These are phyloP conservation scores for Ispidina lecontei DNA, from an alignment of 2,797 vertebrate species.

Conservation along the genomic window DNA sequence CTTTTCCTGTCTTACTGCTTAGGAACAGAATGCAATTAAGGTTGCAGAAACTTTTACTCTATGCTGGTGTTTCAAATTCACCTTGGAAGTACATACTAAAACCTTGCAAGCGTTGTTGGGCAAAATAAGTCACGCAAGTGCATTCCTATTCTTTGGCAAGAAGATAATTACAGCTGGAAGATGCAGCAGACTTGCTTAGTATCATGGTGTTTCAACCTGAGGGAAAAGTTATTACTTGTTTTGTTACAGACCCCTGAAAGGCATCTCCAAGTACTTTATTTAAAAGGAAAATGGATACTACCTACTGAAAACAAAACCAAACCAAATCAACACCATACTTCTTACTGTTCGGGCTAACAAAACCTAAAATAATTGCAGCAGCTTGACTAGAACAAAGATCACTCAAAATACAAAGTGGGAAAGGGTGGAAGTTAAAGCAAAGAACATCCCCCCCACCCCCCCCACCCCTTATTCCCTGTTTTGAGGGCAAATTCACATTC, in stretches of 20 bases:
- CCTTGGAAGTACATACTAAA: neutral
- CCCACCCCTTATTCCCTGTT: neutral
- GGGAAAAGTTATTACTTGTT: neutral
- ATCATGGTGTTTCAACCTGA: neutral
- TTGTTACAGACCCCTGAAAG: neutral
- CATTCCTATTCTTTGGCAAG: neutral
- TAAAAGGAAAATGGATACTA: neutral
- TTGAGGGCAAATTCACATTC: neutral
- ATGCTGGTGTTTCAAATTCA: neutral
- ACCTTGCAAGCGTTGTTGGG: neutral
- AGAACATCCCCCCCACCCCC: neutral
- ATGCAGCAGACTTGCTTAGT: neutral
- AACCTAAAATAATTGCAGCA: neutral
- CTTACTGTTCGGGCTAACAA: neutral
- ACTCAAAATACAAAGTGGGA: neutral
- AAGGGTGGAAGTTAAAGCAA: neutral
- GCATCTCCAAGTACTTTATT: neutral
- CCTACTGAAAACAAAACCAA: neutral
- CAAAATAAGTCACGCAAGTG: neutral
- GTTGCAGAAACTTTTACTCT: neutral
- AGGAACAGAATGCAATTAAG: neutral
- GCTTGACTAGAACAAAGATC: neutral
- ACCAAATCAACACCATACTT: neutral
- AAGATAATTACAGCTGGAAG: slow-evolving; percentile 11
- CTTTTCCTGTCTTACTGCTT: slow-evolving; percentile 20